phyloP scores from a whole-genome alignment of 1,140 invertebrate genomes.

The Kradibia gibbosae region DNA sequence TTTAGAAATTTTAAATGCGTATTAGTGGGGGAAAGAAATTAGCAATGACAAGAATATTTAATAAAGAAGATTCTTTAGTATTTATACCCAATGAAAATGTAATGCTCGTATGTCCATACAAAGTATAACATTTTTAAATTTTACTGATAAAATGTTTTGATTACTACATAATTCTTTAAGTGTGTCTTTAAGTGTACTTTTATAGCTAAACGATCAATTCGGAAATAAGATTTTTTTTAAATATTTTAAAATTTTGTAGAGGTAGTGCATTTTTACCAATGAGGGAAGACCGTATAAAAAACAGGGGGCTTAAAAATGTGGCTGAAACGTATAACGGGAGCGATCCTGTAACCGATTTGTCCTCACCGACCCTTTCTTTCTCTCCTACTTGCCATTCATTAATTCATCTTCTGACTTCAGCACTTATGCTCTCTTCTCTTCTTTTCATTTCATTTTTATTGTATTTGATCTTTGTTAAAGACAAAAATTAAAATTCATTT shows the following conservation, averaged over 20 bases:
- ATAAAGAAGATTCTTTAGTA: no score
- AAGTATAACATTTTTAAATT: constrained; percentile 19
- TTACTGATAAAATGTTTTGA: constrained; percentile 10
- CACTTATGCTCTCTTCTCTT: no score
- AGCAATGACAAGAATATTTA: constrained; percentile 28
- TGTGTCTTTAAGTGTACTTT: not conserved
- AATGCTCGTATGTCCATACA: constrained; percentile 11
- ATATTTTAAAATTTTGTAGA: constrained; percentile 27
- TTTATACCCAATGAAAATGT: no score
- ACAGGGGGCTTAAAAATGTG: not conserved
- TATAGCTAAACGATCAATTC: not conserved
- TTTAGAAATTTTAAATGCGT: no score
- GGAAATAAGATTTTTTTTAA: constrained; percentile 10
- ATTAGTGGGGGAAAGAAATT: no score
- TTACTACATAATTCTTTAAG: not conserved
- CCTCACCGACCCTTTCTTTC: constrained; percentile 29
- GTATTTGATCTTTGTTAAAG: constrained; percentile 68
- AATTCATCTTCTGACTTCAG: constrained; percentile 40
- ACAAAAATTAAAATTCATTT: constrained; percentile 68
- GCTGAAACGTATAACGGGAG: constrained; percentile 62
- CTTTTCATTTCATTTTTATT: not conserved
- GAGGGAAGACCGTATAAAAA: no score
- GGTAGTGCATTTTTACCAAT: no score
- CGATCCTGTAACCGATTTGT: constrained; percentile 61
- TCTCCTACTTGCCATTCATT: not conserved